Base-by-base conservation (phyloP, 2,888 invertebrate genomes). In the Drosophila colorata region DNA sequence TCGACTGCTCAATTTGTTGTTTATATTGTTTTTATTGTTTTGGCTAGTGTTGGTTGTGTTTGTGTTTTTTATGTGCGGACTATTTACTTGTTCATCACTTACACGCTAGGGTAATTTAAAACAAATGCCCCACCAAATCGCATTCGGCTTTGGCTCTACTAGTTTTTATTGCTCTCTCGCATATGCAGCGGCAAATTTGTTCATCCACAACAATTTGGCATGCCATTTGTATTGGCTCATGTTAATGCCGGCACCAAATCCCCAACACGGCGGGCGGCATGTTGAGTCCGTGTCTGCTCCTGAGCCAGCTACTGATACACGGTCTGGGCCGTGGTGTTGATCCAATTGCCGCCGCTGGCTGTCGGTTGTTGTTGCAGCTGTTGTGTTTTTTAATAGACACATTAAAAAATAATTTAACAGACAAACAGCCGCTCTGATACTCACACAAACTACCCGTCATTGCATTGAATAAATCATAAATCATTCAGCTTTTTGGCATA, bases 151-250 rank as follows among this genome's bases (percentile, higher is more conserved):
- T 81, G 63, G 74, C 74, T 56, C 53, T 48, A 69, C 82, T 71
- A 77, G 67, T 74, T 84, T 87, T 87, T 89, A 87, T 82, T 74
- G 43, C 60, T 49, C 41, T 16, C 28, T 71, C 55, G 51, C 83
- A 83, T 77, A 69, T 87, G 87, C 79, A 79, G 33, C 55, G 46
- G 48, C 46, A 59, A 74, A 74, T 75, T 75, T 64, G 80, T 75
- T 88, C 86, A 84, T 89, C 86, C 89, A 84, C 86, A 88, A 75
- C 88, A 89, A 88, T 89, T 89, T 88, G 83, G 86, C 83, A 86
- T 89, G 83, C 83, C 88, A 84, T 89, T 84, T 84, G 88, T 89
- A 89, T 84, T 89, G 83, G 89, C 86, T 84, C 83, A 85, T 84
- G 83, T 84, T 84, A 84, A 84, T 84, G 80, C 89, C 63, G 59